These are phyloP conservation scores for Lordiphosa collinella DNA, from an alignment of 1,140 invertebrate genomes.

Conservation along the genomic window DNA sequence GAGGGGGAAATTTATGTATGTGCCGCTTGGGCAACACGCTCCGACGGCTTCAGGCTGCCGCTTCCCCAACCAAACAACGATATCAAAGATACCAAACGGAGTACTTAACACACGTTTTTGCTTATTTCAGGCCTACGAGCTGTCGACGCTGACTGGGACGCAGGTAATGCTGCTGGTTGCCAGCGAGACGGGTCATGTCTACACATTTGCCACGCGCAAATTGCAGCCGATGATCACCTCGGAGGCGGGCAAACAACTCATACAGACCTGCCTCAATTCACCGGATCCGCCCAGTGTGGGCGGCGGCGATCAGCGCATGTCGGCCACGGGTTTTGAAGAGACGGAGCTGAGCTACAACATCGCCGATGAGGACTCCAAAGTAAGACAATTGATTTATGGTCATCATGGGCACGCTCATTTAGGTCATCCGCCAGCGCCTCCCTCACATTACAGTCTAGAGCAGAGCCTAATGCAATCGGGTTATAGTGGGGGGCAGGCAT, in stretches of 20 bases:
- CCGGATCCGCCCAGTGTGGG: slow-evolving; percentile 92
- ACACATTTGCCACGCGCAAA: slow-evolving; percentile 99
- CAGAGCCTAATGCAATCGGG: slow-evolving; percentile 79
- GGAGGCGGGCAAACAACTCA: slow-evolving; percentile 98
- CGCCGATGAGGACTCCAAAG: slow-evolving; percentile 95
- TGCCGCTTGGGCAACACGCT: slow-evolving; percentile 47
- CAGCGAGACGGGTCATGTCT: slow-evolving; percentile 98
- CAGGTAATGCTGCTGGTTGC: slow-evolving; percentile 98
- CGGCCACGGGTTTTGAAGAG: slow-evolving; percentile 98
- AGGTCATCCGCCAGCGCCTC: slow-evolving; percentile 73
- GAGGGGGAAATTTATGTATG: slow-evolving; percentile 53
- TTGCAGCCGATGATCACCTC: slow-evolving; percentile 99
- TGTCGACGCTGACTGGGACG: slow-evolving; percentile 99
- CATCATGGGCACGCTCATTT: slow-evolving; percentile 84
- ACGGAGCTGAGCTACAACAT: slow-evolving; percentile 98
- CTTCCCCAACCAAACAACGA: slow-evolving; percentile 16
- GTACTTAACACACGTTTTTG: slow-evolving; percentile 45
- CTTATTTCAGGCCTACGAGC: slow-evolving; percentile 94
- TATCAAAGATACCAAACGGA: slow-evolving; percentile 28
- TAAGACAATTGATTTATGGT: slow-evolving; percentile 95
- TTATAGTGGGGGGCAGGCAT: slow-evolving; percentile 81
- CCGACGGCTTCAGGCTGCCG: slow-evolving; percentile 22
- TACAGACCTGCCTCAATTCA: slow-evolving; percentile 99
- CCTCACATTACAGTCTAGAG: slow-evolving; percentile 76
- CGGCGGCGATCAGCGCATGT: slow-evolving; percentile 95